Conservation (phyloP, 2,113 vertebrate species). For the Ammodytes marinus region DNA sequence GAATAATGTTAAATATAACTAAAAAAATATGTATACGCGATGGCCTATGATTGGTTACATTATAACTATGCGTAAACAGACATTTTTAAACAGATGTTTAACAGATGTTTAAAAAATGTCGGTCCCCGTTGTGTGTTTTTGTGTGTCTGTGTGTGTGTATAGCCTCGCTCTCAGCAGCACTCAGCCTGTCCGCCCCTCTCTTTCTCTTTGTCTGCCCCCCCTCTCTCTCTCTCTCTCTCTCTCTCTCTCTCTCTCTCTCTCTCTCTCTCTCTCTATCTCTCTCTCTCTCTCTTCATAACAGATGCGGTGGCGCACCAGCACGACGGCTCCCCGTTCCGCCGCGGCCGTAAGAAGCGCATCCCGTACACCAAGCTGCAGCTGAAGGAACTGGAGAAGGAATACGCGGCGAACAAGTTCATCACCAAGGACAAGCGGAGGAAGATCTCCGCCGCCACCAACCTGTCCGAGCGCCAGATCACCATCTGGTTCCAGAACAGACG, state of each 20-base stretch:
- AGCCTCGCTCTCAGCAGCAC: neutral
- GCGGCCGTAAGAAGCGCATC: conserved; percentile 94
- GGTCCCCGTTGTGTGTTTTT: no score
- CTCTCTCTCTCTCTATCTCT: no score
- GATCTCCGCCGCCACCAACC: conserved; percentile 91
- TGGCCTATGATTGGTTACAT: no score
- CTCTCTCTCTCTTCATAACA: conserved; percentile 61
- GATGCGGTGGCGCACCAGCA: conserved; percentile 90
- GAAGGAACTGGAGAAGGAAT: conserved; percentile 95
- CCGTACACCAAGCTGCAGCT: conserved; percentile 95
- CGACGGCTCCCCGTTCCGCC: conserved; percentile 92
- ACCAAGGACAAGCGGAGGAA: conserved; percentile 97
- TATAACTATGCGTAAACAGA: no score
- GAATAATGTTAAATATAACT: no score
- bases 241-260: no score
- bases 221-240: no score
- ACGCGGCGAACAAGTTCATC: conserved; percentile 94
- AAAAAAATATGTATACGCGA: no score
- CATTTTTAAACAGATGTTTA: no score
- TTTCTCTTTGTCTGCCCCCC: conserved; percentile 26
- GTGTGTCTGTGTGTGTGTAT: neutral
- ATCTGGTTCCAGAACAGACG: conserved; percentile 98
- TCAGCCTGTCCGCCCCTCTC: neutral
- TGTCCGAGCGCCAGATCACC: conserved; percentile 95
- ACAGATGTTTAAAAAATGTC: no score